Evolutionary conservation across 2,888 invertebrate genomes (phyloP).

Genomic region (Cotesia congregata): DNA sequence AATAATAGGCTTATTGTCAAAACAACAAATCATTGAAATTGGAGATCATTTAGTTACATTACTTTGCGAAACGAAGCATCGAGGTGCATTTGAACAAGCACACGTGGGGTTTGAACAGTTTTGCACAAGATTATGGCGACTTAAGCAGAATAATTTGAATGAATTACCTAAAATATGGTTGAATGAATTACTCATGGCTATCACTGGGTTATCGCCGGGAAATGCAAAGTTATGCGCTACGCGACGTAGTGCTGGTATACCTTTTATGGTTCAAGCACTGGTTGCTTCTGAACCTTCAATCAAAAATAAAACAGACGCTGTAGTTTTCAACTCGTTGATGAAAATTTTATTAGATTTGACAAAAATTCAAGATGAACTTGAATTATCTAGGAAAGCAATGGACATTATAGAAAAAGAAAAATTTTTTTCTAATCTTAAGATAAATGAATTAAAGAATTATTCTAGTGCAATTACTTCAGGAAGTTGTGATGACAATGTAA

Average conservation of each 20-base stretch:
- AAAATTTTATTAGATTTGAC: slow-evolving; percentile 61
- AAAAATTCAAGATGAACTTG: slow-evolving; percentile 51
- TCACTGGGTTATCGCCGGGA: slow-evolving; percentile 70
- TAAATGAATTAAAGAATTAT: slow-evolving; percentile 40
- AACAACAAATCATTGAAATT: slow-evolving; percentile 73
- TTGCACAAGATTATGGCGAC: slow-evolving; percentile 79
- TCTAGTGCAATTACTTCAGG: slow-evolving; percentile 26
- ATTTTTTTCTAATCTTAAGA: slow-evolving; percentile 53
- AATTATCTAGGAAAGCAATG: slow-evolving; percentile 48
- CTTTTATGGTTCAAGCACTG: slow-evolving; percentile 90
- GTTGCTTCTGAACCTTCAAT: slow-evolving; percentile 81
- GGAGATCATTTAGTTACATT: slow-evolving; percentile 79
- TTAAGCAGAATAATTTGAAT: slow-evolving; percentile 70
- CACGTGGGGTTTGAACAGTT: slow-evolving; percentile 89
- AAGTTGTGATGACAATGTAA: slow-evolving; percentile 37
- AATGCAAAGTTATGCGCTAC: slow-evolving; percentile 81
- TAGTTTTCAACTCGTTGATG: slow-evolving; percentile 62
- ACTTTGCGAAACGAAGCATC: slow-evolving; percentile 86
- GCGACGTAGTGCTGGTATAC: slow-evolving; percentile 93
- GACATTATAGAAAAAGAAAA: slow-evolving; percentile 54
- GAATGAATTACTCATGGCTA: slow-evolving; percentile 73
- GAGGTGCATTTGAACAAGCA: slow-evolving; percentile 98
- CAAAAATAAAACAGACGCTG: slow-evolving; percentile 71
- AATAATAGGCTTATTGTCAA: slow-evolving; percentile 68
- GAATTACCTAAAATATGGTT: slow-evolving; percentile 79